A percentile compares a stretch with the other conserved stretches of the same genome.
phyloP scores from a whole-genome alignment of 2,888 invertebrate genomes.

The Ecliptopera silaceata region DNA sequence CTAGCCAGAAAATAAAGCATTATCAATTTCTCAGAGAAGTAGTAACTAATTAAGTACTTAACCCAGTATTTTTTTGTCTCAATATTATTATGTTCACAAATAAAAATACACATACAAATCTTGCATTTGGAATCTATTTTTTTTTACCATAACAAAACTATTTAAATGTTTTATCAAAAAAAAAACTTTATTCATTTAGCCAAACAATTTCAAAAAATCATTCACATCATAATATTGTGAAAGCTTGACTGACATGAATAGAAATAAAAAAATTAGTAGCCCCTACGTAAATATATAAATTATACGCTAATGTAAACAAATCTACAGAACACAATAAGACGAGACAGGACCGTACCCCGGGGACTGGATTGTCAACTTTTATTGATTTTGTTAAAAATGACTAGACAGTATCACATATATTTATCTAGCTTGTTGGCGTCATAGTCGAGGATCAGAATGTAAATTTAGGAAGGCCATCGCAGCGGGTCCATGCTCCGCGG shows the following conservation, averaged over 20 bases:
- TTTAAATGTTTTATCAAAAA: too few species aligned
- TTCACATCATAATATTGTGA: constrained; percentile 19
- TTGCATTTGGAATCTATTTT: too few species aligned
- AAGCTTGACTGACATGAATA: constrained; percentile 17
- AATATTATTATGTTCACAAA: too few species aligned
- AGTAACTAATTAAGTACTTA: background rate
- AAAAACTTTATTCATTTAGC: too few species aligned
- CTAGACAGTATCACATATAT: constrained; percentile 55
- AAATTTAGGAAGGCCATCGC: constrained; percentile 65
- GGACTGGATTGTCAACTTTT: constrained; percentile 57
- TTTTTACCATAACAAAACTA: too few species aligned
- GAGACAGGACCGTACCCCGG: constrained; percentile 41
- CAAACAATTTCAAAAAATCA: background rate
- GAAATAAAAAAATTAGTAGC: constrained; percentile 38
- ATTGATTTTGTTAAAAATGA: constrained; percentile 57
- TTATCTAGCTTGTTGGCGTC: constrained; percentile 43
- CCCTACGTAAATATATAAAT: constrained; percentile 36
- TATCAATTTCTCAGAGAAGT: constrained; percentile 9
- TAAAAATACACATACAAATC: too few species aligned
- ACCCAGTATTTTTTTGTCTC: background rate
- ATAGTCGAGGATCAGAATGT: constrained; percentile 65
- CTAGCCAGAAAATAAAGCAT: constrained; percentile 33
- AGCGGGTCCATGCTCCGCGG: constrained; percentile 61
- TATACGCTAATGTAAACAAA: constrained; percentile 54
- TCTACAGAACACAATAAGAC: constrained; percentile 45